Percentiles rank a stretch among this genome's conserved stretches.
phyloP scores from a whole-genome alignment of 1,140 invertebrate genomes.

The Leucophenga varia region DNA sequence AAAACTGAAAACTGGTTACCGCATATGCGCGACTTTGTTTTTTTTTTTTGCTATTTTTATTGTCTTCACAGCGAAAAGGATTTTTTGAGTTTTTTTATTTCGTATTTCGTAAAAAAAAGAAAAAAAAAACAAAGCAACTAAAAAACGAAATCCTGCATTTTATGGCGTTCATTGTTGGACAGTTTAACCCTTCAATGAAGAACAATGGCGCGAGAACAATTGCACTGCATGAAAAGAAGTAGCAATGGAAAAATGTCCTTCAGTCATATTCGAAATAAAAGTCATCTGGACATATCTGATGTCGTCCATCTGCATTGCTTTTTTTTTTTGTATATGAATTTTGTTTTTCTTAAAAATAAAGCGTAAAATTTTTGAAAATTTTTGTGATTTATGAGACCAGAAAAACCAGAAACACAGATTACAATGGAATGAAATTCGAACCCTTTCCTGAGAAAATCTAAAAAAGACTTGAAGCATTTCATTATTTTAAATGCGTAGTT shows the following conservation, averaged over 20 bases:
- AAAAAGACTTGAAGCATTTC: too few relatives aligned
- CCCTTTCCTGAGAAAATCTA: too few relatives aligned
- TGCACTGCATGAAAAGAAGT: too few relatives aligned
- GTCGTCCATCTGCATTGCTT: too few relatives aligned
- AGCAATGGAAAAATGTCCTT: too few relatives aligned
- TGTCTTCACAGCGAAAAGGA: slow-evolving; percentile 37
- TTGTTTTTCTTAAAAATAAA: background rate
- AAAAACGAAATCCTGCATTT: slow-evolving; percentile 40
- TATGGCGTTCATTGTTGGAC: slow-evolving; percentile 41
- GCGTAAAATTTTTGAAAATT: slow-evolving; percentile 9
- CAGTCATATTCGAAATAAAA: too few relatives aligned
- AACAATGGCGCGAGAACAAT: slow-evolving; percentile 12
- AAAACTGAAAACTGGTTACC: slow-evolving; percentile 13
- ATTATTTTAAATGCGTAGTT: too few relatives aligned
- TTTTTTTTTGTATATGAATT: too few relatives aligned
- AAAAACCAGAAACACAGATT: slow-evolving; percentile 32
- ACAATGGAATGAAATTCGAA: too few relatives aligned
- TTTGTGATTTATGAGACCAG: slow-evolving; percentile 40
- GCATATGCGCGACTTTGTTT: slow-evolving; percentile 34
- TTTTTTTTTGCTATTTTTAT: slow-evolving; percentile 52
- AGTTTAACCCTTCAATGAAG: slow-evolving; percentile 46
- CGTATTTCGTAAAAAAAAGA: too few relatives aligned
- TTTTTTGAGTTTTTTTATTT: too few relatives aligned
- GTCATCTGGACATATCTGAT: too few relatives aligned
- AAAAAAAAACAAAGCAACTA: slow-evolving; percentile 25